phyloP scores from a whole-genome alignment of 2,888 invertebrate genomes.

The Iselma pallidipennis region DNA sequence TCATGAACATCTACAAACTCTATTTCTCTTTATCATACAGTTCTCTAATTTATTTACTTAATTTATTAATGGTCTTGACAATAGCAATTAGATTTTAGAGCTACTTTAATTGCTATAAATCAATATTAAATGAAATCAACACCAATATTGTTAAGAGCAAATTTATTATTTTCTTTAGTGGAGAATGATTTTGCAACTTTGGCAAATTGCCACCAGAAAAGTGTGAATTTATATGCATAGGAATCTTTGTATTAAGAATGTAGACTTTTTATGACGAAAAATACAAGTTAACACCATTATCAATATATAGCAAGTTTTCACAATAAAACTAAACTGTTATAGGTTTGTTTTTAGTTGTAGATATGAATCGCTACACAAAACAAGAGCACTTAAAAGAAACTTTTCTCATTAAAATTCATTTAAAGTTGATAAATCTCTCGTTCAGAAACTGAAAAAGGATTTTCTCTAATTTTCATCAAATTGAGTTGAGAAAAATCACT shows the following conservation, averaged over 20 bases:
- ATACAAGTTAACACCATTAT: too few species aligned
- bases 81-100: too few species aligned
- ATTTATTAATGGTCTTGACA: background rate
- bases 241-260: too few species aligned
- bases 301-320: background rate
- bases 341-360: too few species aligned
- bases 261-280: too few species aligned
- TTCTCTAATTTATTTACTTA: background rate
- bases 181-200: background rate
- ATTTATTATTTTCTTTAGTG: too few species aligned
- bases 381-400: too few species aligned
- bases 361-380: too few species aligned
- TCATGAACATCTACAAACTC: background rate
- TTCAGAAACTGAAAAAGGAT: too few species aligned
- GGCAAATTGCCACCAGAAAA: background rate
- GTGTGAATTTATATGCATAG: background rate
- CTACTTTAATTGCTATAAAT: too few species aligned
- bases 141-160: too few species aligned
- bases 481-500: background rate
- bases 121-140: too few species aligned
- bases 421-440: background rate
- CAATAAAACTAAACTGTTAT: background rate
- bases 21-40: background rate
- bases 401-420: background rate
- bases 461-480: background rate